phyloP scores from a whole-genome alignment of 2,113 vertebrate species.

The Anoura caudifer region DNA sequence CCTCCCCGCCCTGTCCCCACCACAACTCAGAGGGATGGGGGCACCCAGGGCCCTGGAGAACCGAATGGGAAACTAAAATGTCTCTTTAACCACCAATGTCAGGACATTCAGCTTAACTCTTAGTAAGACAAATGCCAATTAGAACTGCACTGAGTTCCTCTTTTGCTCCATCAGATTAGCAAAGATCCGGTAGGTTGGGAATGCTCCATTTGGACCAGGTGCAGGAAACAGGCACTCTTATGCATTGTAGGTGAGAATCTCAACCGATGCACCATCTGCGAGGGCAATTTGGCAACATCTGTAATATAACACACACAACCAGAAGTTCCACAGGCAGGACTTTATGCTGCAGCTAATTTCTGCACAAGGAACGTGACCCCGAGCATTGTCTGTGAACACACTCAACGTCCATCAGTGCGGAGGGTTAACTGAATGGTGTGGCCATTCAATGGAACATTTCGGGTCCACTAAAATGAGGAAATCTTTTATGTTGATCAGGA shows the following conservation, averaged over 20 bases:
- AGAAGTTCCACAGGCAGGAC: not conserved
- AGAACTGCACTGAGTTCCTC: not conserved
- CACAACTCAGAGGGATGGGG: too few relatives aligned
- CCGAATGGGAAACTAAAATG: not conserved
- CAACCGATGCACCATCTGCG: not conserved
- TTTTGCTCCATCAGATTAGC: not conserved
- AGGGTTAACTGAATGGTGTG: not conserved
- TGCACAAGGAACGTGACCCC: not conserved
- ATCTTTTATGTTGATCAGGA: not conserved
- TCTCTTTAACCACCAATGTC: not conserved
- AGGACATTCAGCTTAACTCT: not conserved
- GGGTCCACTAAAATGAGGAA: not conserved
- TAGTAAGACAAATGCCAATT: not conserved
- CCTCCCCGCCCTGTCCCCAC: rapidly evolving
- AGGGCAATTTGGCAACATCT: not conserved
- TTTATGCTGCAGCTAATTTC: not conserved
- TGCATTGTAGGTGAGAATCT: not conserved
- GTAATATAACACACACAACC: not conserved
- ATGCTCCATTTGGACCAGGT: not conserved
- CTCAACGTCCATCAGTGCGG: not conserved
- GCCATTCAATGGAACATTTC: not conserved
- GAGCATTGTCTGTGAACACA: not conserved
- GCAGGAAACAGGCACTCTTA: not conserved
- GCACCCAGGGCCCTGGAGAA: not conserved
- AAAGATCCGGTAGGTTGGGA: not conserved